These are phyloP conservation scores for Linurgus olivaceus DNA, from an alignment of 2,797 vertebrate species.

Conservation along the genomic window DNA sequence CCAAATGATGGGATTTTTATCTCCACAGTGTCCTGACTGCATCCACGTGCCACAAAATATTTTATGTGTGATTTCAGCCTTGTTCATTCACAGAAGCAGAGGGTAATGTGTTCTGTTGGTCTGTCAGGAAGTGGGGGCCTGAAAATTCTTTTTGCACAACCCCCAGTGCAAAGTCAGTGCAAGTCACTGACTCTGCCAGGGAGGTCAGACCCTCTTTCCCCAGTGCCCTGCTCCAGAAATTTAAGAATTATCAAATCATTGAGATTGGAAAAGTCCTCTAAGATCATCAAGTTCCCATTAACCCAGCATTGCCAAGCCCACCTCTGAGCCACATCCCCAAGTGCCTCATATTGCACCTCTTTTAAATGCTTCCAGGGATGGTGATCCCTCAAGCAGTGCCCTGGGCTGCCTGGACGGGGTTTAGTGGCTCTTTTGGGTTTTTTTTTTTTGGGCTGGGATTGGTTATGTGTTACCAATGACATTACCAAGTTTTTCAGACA, in stretches of 20 bases:
- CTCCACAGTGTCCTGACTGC: not conserved
- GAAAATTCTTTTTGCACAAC: not conserved
- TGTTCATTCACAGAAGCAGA: not conserved
- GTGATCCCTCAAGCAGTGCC: not conserved
- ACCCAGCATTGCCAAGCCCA: not conserved
- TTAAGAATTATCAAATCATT: not conserved
- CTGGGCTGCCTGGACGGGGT: not conserved
- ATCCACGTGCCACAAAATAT: not conserved
- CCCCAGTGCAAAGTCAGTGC: not conserved
- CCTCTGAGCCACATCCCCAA: not conserved
- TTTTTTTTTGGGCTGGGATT: not conserved
- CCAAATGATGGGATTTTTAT: not conserved
- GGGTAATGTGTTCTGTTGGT: fast-evolving
- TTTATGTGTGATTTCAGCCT: not conserved
- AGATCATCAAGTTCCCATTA: not conserved
- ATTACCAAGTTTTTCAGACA: not conserved
- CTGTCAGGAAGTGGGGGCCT: not conserved
- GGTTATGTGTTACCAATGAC: not conserved
- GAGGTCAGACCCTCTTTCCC: not conserved
- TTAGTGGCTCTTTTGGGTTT: not conserved
- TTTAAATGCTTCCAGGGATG: not conserved
- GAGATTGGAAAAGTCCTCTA: not conserved
- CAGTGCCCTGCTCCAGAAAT: not conserved
- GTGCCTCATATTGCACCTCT: no score
- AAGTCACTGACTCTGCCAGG: fast-evolving